A percentile compares a stretch with the other conserved stretches of the same genome.
These are phyloP conservation scores for Toxotes jaculatrix DNA, from an alignment of 2,113 vertebrate species.

Conservation along the genomic window DNA sequence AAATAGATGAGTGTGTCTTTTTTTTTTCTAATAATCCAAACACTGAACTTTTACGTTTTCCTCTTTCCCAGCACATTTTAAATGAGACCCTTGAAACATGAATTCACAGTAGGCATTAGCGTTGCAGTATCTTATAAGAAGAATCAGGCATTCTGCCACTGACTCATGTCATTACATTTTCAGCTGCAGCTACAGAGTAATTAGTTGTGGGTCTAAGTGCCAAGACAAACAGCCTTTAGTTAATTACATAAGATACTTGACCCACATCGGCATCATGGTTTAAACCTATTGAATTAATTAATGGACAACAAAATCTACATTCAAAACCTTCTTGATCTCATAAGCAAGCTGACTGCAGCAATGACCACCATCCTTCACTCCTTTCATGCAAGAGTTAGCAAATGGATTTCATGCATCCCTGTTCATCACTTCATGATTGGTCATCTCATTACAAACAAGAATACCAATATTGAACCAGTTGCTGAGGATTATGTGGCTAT, in stretches of 20 bases:
- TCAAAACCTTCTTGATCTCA: conserved; percentile 30
- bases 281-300: conserved; percentile 59
- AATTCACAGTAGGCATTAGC: conserved; percentile 1
- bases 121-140: conserved; percentile 21
- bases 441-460: conserved; percentile 21
- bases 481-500: not conserved
- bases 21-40: conserved; percentile 27
- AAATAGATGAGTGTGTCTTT: conserved; percentile 25
- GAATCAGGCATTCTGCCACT: conserved; percentile 33
- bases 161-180: conserved; percentile 38
- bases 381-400: conserved; percentile 49
- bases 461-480: conserved; percentile 27
- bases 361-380: conserved; percentile 13
- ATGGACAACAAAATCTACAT: conserved; percentile 46
- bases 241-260: conserved; percentile 64
- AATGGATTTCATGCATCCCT: conserved; percentile 43
- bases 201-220: conserved; percentile 50
- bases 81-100: not conserved
- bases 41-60: conserved; percentile 28
- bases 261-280: conserved; percentile 34
- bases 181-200: conserved; percentile 49
- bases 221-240: conserved; percentile 58
- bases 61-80: not conserved
- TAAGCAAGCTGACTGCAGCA: conserved; percentile 8
- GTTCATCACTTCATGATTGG: conserved; percentile 3